Base-by-base conservation (phyloP, 2,113 vertebrate species). In the Meles meles region DNA sequence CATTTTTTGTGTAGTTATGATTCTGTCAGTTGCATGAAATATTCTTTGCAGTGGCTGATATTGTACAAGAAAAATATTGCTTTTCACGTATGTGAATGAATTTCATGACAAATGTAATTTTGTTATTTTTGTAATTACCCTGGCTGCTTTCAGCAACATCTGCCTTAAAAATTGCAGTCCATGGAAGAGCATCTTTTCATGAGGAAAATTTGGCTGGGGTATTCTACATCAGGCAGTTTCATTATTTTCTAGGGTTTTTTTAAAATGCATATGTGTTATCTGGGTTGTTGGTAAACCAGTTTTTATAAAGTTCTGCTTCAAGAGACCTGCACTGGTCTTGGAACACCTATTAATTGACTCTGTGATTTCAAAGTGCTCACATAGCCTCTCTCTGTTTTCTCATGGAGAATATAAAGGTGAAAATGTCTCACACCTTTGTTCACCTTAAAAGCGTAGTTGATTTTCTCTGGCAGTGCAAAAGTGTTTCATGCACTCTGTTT, bases 1-100 rank as follows among this genome's bases (percentile, higher is more conserved):
- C 4, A 4, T 29, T 87, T 86, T 59, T 29, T 29, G 17, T 69
- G 67, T 88, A 88, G 1, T 42, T 90, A 76, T 27, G 1, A 49
- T 94, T 94, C 47, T 96, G 3, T 85, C n/a, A 65, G 71, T 79
- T 92, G 18, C 12, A 76, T 88, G 52, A 93, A 96, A 90, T 42
- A 39, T 90, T 92, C 11, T 77, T 44, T 84, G 9, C 5, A 63
- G 25, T 80, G 27, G 21, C 47, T 95, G 47, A 63, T 93, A 55
- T 15, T 49, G 1, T 77, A 84, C 34, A 74, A 18, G 42, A 93
- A 80, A 9, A 87, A 71, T 71, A 94, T 61, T 96, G 42, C 11
- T 96, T 97, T 79, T 92, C 63, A 88, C 7, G 2, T 76, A 27
- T 93, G 63, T 84, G 76, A 96, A 90, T 96, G 21, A 92, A 94